These are phyloP conservation scores for Hirtodrosophila duncani DNA, from an alignment of 2,888 invertebrate genomes.

Conservation along the genomic window DNA sequence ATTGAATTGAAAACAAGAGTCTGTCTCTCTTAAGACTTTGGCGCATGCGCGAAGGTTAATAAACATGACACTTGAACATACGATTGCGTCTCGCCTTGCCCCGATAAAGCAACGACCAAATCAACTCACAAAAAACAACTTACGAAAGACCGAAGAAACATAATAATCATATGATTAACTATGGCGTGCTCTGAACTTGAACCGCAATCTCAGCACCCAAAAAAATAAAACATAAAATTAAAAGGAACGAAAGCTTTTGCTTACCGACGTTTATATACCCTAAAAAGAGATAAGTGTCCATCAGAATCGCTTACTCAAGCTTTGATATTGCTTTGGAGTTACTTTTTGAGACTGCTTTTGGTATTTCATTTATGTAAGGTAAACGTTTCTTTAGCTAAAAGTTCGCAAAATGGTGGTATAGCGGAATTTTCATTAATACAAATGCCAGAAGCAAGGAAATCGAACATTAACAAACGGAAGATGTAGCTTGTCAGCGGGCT, in stretches of 20 bases:
- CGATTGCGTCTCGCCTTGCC: constrained; percentile 8
- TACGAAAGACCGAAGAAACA: constrained; percentile 8
- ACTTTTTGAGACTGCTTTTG: too few relatives aligned
- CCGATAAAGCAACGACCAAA: constrained; percentile 23
- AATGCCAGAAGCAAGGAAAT: too few relatives aligned
- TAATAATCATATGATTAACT: constrained; percentile 41
- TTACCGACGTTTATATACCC: not conserved
- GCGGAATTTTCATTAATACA: too few relatives aligned
- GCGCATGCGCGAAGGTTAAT: constrained; percentile 55
- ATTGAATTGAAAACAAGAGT: constrained; percentile 7
- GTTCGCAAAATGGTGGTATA: too few relatives aligned
- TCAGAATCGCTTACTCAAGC: constrained; percentile 4
- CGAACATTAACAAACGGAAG: too few relatives aligned
- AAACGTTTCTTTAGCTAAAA: too few relatives aligned
- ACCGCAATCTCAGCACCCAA: constrained; percentile 46
- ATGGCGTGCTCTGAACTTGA: constrained; percentile 52
- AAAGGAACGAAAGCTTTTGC: not conserved
- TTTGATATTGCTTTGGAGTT: too few relatives aligned
- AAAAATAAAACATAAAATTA: constrained; percentile 22
- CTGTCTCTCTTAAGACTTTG: not conserved
- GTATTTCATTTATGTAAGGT: too few relatives aligned
- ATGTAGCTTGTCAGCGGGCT: too few relatives aligned
- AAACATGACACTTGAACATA: constrained; percentile 18
- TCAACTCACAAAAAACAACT: constrained; percentile 34
- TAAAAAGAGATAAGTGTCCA: not conserved